Base-by-base conservation (phyloP, 2,797 vertebrate species). In the Enteromius trimaculatus region DNA sequence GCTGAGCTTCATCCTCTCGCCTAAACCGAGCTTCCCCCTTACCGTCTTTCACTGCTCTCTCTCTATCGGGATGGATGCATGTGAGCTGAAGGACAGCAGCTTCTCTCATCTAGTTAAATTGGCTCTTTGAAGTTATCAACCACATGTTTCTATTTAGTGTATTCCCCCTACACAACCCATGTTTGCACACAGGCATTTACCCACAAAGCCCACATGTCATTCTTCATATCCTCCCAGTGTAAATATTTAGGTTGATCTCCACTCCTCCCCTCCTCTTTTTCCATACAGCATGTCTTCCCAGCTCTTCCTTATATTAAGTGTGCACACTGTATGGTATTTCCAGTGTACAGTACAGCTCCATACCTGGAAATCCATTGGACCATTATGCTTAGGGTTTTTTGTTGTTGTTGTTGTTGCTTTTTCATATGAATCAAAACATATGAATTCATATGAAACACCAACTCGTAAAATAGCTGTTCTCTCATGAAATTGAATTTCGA, bases 241-340 rank as follows among this genome's bases (percentile, higher is more conserved):
- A 89, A 92, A 92, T 91, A 90, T 92, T 91, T 88, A 84, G 51
- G 44, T 85, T 82, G 87, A 87, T 78, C 85, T 84, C 39, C 0
- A 42, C 49, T 34, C 58, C 23, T 84, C 74, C 88, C 85, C 84
- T 75, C 79, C 66, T 77, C 42, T 49, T 86, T 90, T 84, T 87
- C 84, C 85, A 88, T 77, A 55, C 31, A 68, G 17, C 62, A 82
- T n/a, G 6, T 49, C 60, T 76, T 76, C 37, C 44, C 7, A 66
- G 72, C 72, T 71, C 21, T 68, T 49, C 26, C 10, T 66, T 66
- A n/a, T 65, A 49, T 66, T 29, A 53, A 51, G 31, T 3, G 2
- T 49, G 42, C 42, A 21, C 8, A 76, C 39, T 47, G 31, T 47
- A 65, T 47, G 16, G 70, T 53, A 44, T 64, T 75, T 66, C 1